phyloP scores from a whole-genome alignment of 2,888 invertebrate genomes.

The Bellardia pandia region DNA sequence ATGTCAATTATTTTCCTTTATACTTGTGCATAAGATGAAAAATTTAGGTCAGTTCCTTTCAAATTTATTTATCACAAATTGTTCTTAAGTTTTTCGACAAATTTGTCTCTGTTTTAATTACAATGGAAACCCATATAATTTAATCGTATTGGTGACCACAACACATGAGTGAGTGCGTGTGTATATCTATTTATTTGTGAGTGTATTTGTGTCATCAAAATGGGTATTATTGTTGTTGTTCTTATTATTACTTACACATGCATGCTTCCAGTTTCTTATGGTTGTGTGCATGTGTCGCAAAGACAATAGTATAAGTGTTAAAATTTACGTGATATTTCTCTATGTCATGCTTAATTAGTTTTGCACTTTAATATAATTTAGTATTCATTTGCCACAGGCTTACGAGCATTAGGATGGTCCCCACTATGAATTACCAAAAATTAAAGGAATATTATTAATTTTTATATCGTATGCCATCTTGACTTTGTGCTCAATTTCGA shows the following conservation, averaged over 20 bases:
- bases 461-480: no score
- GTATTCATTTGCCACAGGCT: not conserved
- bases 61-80: not conserved
- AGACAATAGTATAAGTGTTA: not conserved
- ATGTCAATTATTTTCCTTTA: not conserved
- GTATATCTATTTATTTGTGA: not conserved
- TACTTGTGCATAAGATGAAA: not conserved
- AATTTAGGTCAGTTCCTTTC: not conserved
- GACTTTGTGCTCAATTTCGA: no score
- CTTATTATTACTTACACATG: not conserved
- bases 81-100: not conserved
- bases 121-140: conserved; percentile 3
- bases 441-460: no score
- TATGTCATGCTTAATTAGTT: conserved; percentile 38
- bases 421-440: no score
- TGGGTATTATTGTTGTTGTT: not conserved
- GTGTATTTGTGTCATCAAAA: not conserved
- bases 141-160: conserved; percentile 31
- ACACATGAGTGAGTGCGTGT: not conserved
- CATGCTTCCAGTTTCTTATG: not conserved
- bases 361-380: conserved; percentile 37
- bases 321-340: conserved; percentile 22
- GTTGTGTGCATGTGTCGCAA: not conserved
- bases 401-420: no score
- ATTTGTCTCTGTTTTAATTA: conserved; percentile 26